A percentile compares a stretch with the other conserved stretches of the same genome.
Conservation (phyloP, 2,797 vertebrate genomes). For the Hemitrygon akajei region DNA sequence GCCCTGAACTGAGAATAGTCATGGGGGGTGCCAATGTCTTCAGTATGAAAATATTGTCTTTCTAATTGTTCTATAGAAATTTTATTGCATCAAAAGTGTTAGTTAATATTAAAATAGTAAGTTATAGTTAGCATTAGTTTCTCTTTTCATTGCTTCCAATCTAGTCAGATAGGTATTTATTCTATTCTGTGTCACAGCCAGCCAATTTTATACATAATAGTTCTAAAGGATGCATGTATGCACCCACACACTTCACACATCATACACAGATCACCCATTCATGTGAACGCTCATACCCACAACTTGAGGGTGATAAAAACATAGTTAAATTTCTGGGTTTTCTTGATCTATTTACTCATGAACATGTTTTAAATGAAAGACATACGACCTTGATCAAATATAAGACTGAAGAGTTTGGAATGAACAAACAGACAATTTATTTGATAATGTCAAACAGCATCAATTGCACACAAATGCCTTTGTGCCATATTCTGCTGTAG, state of each 20-base stretch:
- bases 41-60: too few relatives aligned
- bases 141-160: not conserved
- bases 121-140: too few relatives aligned
- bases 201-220: not conserved
- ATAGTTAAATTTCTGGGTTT: too few relatives aligned
- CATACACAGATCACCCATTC: too few relatives aligned
- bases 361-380: not conserved
- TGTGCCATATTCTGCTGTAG: not conserved
- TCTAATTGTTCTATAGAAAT: too few relatives aligned
- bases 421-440: not conserved
- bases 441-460: not conserved
- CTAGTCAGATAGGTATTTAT: not conserved
- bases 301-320: too few relatives aligned
- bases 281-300: too few relatives aligned
- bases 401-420: not conserved
- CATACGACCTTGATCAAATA: not conserved
- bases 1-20: too few relatives aligned
- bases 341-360: too few relatives aligned
- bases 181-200: not conserved
- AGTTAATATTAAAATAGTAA: too few relatives aligned
- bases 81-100: too few relatives aligned
- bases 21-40: too few relatives aligned
- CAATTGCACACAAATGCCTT: not conserved
- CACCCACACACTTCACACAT: not conserved
- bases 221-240: not conserved